phyloP scores from a whole-genome alignment of 2,888 invertebrate genomes.

The Dryadula phaetusa region DNA sequence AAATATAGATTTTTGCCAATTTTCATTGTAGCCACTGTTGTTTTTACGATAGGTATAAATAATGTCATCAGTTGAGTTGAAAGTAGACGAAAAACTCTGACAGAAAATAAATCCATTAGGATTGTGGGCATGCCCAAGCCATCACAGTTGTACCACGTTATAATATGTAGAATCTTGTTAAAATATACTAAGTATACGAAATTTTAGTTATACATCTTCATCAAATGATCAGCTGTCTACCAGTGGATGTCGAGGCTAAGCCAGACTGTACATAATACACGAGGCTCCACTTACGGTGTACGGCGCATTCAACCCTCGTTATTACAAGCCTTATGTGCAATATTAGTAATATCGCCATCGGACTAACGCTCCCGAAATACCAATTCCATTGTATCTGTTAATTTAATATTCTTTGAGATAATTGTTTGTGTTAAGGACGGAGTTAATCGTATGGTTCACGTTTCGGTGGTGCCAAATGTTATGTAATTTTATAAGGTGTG shows the following conservation, averaged over 20 bases:
- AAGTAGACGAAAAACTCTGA: no score
- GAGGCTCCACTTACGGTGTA: constrained; percentile 33
- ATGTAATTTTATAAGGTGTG: neutral
- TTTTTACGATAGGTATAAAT: no score
- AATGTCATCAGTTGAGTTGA: no score
- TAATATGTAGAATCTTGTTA: no score
- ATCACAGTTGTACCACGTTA: no score
- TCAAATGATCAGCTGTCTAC: neutral
- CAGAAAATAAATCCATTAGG: no score
- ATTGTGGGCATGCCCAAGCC: no score
- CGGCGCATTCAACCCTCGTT: constrained; percentile 34
- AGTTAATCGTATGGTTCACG: no score
- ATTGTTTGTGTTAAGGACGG: neutral
- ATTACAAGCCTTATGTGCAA: constrained; percentile 33
- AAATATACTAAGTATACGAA: neutral
- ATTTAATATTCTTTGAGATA: constrained; percentile 9
- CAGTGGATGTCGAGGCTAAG: neutral
- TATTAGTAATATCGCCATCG: constrained; percentile 26
- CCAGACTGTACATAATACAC: constrained; percentile 34
- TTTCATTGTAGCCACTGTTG: no score
- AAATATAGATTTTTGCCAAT: no score
- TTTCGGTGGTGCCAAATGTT: neutral
- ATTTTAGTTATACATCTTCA: no score
- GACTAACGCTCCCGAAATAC: constrained; percentile 21
- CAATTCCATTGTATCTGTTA: neutral